Conservation (phyloP, 2,888 invertebrate species). For the Drosophila aldrichi region DNA sequence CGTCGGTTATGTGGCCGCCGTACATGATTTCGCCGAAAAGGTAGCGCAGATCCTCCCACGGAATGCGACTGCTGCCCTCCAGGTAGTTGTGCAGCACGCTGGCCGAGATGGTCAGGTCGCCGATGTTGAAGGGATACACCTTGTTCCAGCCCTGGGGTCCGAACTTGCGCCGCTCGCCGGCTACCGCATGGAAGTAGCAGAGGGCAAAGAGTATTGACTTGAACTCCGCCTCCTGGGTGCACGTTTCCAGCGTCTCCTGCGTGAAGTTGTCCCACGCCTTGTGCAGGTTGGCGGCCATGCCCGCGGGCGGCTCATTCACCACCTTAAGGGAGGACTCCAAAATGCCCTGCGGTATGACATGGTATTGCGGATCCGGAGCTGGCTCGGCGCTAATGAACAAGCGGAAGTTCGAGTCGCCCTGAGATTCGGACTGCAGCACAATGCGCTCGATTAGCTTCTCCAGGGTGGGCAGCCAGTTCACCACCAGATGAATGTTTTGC, state of each 20-base stretch:
- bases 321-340: conserved; percentile 97
- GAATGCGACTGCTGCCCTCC: conserved; percentile 94
- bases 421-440: conserved; percentile 88
- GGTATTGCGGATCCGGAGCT: conserved; percentile 89
- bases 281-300: conserved; percentile 97
- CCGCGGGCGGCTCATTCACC: conserved; percentile 97
- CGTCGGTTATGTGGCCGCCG: conserved; percentile 98
- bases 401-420: conserved; percentile 85
- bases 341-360: conserved; percentile 93
- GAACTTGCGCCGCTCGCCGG: conserved; percentile 96
- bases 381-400: conserved; percentile 97
- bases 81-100: conserved; percentile 96
- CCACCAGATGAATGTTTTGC: conserved; percentile 96
- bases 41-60: conserved; percentile 97
- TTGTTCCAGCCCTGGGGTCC: conserved; percentile 97
- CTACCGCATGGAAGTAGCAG: conserved; percentile 98
- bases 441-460: conserved; percentile 97
- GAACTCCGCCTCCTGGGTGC: conserved; percentile 96
- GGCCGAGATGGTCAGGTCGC: conserved; percentile 96
- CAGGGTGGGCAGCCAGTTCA: conserved; percentile 93
- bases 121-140: conserved; percentile 92
- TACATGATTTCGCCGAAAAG: conserved; percentile 99
- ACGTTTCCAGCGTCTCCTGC: conserved; percentile 96
- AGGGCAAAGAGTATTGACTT: conserved; percentile 95
- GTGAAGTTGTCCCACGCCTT: conserved; percentile 96